A percentile compares a stretch with the other conserved stretches of the same genome.
Evolutionary conservation across 2,888 invertebrate species (phyloP).

Genomic region (Dendrolimus pini): DNA sequence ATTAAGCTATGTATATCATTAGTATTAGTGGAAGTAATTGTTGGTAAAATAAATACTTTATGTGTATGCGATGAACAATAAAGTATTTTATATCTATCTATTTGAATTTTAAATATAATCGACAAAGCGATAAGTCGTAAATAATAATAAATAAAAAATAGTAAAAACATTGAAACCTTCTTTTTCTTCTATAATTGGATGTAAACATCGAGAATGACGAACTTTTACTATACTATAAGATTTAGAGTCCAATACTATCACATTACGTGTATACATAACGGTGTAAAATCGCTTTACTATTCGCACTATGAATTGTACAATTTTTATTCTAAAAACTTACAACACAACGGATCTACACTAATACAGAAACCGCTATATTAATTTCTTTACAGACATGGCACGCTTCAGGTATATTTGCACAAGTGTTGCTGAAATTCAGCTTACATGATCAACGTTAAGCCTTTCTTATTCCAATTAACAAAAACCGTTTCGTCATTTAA

Average conservation of each 20-base stretch:
- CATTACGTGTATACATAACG: constrained; percentile 48
- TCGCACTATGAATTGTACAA: background rate
- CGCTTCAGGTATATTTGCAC: constrained; percentile 55
- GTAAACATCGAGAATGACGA: constrained; percentile 52
- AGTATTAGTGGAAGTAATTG: too few relatives aligned
- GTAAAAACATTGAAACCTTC: constrained; percentile 30
- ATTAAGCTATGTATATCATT: too few relatives aligned
- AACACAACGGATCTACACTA: constrained; percentile 3
- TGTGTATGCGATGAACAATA: too few relatives aligned
- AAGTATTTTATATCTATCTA: too few relatives aligned
- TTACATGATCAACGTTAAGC: constrained; percentile 28
- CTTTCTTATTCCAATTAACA: constrained; percentile 20
- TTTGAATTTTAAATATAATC: too few relatives aligned
- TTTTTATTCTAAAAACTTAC: background rate
- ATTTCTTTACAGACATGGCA: constrained; percentile 37
- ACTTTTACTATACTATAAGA: constrained; percentile 57
- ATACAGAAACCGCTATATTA: constrained; percentile 8
- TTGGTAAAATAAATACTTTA: too few relatives aligned
- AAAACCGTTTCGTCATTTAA: constrained; percentile 33
- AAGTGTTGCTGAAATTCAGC: constrained; percentile 53
- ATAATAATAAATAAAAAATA: too few relatives aligned
- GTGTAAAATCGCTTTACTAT: background rate
- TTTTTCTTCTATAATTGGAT: constrained; percentile 56
- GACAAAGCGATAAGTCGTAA: too few relatives aligned
- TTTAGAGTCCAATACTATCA: constrained; percentile 47